These are phyloP conservation scores for Wasmannia auropunctata DNA, from an alignment of 1,140 invertebrate genomes.

Conservation along the genomic window DNA sequence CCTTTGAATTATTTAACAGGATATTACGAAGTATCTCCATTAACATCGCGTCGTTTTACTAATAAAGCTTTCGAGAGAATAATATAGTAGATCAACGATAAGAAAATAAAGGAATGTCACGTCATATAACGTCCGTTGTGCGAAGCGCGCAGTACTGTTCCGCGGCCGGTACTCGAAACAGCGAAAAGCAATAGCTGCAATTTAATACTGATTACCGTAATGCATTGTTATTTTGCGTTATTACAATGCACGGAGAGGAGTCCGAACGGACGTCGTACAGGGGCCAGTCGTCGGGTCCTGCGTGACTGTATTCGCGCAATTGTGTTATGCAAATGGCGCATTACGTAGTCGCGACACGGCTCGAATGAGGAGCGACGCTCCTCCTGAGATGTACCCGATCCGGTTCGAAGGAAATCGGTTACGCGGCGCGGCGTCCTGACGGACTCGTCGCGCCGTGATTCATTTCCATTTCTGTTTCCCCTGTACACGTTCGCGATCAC, in stretches of 20 bases:
- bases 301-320: constrained; percentile 52
- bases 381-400: constrained; percentile 21
- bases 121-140: neutral
- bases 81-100: neutral
- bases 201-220: constrained; percentile 28
- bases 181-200: neutral
- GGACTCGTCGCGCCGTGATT: constrained; percentile 12
- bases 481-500: constrained; percentile 25
- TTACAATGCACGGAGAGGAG: constrained; percentile 2
- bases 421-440: neutral
- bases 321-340: constrained; percentile 50
- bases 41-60: neutral
- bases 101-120: neutral
- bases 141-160: neutral
- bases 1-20: neutral
- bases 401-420: constrained; percentile 37
- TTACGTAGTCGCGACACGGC: constrained; percentile 50
- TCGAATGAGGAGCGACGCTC: neutral
- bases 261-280: neutral
- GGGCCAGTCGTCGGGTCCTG: constrained; percentile 1
- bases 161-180: neutral
- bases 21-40: neutral
- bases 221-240: constrained; percentile 20
- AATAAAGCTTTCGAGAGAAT: neutral
- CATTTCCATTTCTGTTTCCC: constrained; percentile 10